Conservation (phyloP, 2,888 invertebrate species). For the Ennomos quercinarius region DNA sequence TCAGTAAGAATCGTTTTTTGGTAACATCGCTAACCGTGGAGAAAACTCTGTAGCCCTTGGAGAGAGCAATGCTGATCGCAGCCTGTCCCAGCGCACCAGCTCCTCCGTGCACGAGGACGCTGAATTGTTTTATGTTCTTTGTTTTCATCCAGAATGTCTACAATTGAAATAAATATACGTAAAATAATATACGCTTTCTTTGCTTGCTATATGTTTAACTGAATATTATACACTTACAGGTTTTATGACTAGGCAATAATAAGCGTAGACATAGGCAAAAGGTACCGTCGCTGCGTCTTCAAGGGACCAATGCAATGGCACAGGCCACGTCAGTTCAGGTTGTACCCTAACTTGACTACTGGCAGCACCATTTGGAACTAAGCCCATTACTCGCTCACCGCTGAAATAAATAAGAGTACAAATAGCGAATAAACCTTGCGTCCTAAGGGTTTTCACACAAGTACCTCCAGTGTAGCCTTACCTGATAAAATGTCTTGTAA, state of each 20-base stretch:
- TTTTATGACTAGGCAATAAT: conserved; percentile 52
- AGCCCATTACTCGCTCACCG: conserved; percentile 88
- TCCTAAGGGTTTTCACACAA: too few species aligned
- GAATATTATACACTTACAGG: conserved; percentile 11
- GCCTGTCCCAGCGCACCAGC: conserved; percentile 70
- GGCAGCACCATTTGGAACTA: conserved; percentile 79
- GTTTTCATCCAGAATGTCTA: neutral
- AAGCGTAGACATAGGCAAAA: conserved; percentile 87
- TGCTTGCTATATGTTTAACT: too few species aligned
- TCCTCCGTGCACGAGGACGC: conserved; percentile 45
- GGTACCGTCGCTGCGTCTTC: conserved; percentile 92
- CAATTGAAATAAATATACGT: neutral
- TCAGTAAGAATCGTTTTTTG: conserved; percentile 64
- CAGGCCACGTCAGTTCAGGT: conserved; percentile 82
- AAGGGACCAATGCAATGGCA: conserved; percentile 88
- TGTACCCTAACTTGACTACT: conserved; percentile 83
- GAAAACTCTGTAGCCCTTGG: conserved; percentile 59
- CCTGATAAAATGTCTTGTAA: too few species aligned
- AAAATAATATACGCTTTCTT: neutral
- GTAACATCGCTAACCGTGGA: conserved; percentile 60
- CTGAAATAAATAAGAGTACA: conserved; percentile 60
- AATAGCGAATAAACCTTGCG: too few species aligned
- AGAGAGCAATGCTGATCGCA: conserved; percentile 59
- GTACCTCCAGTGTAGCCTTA: too few species aligned
- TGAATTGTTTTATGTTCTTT: conserved; percentile 21